Evolutionary conservation across 2,113 vertebrate genomes (phyloP), one percentile per base, ranked within the genome.

Genomic region (Takifugu flavidus): DNA sequence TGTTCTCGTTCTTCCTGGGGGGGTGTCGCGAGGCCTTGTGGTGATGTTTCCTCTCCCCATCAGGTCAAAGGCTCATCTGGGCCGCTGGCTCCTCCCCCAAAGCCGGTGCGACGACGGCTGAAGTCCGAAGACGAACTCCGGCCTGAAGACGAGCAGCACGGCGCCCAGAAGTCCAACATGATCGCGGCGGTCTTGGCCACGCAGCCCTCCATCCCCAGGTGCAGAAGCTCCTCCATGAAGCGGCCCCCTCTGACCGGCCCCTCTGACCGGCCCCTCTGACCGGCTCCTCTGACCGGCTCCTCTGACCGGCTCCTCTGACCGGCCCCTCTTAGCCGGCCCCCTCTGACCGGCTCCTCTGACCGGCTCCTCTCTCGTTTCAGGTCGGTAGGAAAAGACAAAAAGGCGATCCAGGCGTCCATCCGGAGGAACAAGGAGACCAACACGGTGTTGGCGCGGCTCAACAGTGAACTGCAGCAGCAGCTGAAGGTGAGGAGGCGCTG

Each of bases 401-500:
- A 99, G 84, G 91, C 96, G 25, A 98, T 99, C 88, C 97, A 99
- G 87, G 97, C 97, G 72, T 99, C 96, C 43, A 99, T 99, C 86
- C 93, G 97, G 90, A 95, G 96, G 84, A 99, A 99, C 86, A 99
- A 99, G 75, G 97, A 99, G 90, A 99, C 96, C 2, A 99, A 99
- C 80, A 99, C 96, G 39, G 97, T 99, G 79, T 87, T 99, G 92
- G 97, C 96, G 75, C 92, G 97, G 89, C 88, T 99, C 66, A 99
- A 99, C 80, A 99, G 96, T 89, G 96, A 99, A 90, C 89, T 99
- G 72, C 96, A 99, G 74, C 97, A 99, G 53, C 96, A 99, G 49
- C 85, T 99, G 89, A 99, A 99, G 95, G 97, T 98, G 90, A 60
- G 67, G 6, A 25, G 44, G 43, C 3, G 4, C 13, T 14, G 4